Conservation (phyloP, 2,113 vertebrate genomes). For the Sinocyclocheilus anophthalmus region DNA sequence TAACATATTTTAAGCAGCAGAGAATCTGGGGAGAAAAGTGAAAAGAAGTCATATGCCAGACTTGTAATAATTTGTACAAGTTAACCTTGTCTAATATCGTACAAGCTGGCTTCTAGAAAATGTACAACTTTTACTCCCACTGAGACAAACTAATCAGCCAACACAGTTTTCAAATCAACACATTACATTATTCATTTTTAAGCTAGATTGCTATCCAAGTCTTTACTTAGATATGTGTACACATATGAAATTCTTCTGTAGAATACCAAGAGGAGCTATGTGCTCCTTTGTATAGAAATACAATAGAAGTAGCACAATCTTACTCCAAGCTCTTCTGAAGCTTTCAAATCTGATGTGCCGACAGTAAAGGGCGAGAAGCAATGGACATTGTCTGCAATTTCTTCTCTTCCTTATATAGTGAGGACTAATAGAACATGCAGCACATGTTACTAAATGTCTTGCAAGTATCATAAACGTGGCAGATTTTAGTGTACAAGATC, state of each 20-base stretch:
- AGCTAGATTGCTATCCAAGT: background rate
- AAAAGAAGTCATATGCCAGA: background rate
- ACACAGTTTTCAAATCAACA: background rate
- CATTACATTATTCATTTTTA: background rate
- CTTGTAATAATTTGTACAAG: background rate
- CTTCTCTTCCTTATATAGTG: background rate
- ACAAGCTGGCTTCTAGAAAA: background rate
- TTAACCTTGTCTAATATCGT: background rate
- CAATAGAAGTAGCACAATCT: background rate
- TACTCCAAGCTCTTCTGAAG: background rate
- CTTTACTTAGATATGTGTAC: background rate
- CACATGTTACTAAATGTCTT: background rate
- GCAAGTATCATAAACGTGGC: background rate
- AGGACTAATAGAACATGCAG: background rate
- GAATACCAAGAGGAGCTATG: background rate
- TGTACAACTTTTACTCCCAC: background rate
- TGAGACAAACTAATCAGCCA: background rate
- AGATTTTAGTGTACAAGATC: background rate
- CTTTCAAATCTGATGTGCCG: background rate
- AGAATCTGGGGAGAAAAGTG: background rate
- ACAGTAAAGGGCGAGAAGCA: background rate
- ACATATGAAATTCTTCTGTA: background rate
- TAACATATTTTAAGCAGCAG: background rate
- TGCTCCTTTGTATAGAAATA: background rate
- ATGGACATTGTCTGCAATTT: background rate